Base-by-base conservation (phyloP, 2,797 vertebrate genomes). In the Scyliorhinus canicula region DNA sequence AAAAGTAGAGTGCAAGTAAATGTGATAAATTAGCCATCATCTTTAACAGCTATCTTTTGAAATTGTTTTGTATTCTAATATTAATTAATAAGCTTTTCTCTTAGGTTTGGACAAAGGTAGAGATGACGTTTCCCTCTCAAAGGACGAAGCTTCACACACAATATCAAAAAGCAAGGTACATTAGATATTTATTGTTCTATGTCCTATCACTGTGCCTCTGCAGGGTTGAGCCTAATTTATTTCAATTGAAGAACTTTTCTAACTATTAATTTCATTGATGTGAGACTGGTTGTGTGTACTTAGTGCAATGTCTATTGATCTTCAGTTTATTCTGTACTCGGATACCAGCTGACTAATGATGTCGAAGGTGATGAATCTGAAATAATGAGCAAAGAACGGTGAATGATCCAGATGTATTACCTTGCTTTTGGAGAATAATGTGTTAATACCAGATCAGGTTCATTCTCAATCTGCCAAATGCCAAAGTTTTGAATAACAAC, bases 121-220 rank as follows among this genome's bases (percentile, higher is more conserved):
- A 96, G 99, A 99, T 1, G 99, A 99, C 95, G 96, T 96, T 57
- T 97, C 98, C 96, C 98, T 98, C 97, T 97, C 97, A 95, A 99
- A 98, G 97, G 99, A 99, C 69, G 99, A 99, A 95, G 96, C 98
- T 4, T 95, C 97, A 19, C 97, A 98, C 96, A 98, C 98, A 95
- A 99, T 99, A 97, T 99, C 99, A 93, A 99, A 99, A 97, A 99
- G 99, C 98, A 99, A 99, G 98, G 99, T 99, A 97, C 67, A 97
- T 95, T 35, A 65, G 40, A n/a, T 52, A 57, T 12, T 47, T 74
- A 44, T 69, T 71, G 31, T 52, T 71, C 31, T 71, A 11, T 67
- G 24, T 19, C 91, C 14, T 93, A 24, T 11, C 21, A 69, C 24
- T 44, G 60, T 26, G 21, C 3, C 24, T 50, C 26, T 93, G 12